Conservation (phyloP, 2,797 vertebrate species). For the Mionectes olivaceus region DNA sequence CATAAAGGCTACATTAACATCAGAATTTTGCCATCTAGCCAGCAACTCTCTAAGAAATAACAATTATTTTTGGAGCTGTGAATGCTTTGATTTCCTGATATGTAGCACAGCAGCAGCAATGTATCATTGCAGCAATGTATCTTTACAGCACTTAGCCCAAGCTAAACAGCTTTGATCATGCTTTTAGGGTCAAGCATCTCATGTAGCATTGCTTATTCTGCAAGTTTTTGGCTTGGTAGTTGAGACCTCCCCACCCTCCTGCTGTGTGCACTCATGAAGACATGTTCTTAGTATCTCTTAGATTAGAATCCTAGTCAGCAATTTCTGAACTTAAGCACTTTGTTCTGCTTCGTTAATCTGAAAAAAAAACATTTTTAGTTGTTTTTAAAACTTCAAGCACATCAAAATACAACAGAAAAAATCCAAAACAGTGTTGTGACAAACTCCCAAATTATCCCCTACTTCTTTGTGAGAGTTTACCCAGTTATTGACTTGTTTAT, state of each 20-base stretch:
- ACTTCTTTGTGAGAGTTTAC: background rate
- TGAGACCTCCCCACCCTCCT: background rate
- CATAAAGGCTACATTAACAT: background rate
- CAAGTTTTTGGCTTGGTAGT: background rate
- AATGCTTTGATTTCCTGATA: background rate
- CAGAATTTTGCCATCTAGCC: background rate
- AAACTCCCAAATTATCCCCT: background rate
- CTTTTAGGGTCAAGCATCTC: background rate
- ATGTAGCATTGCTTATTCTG: rapidly evolving
- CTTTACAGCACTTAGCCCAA: background rate
- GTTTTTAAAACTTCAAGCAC: background rate
- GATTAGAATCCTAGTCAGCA: background rate
- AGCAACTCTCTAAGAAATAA: background rate
- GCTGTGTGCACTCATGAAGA: background rate
- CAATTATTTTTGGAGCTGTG: background rate
- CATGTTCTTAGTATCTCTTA: background rate
- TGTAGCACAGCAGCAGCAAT: background rate
- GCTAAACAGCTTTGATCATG: background rate
- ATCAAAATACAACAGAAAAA: background rate
- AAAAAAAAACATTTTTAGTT: background rate
- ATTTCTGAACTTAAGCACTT: background rate
- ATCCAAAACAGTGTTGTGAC: background rate
- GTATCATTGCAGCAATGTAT: background rate
- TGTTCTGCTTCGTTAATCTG: background rate
- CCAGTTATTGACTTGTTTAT: background rate